Evolutionary conservation across 2,113 vertebrate genomes (phyloP).

Genomic region (Uria aalge): DNA sequence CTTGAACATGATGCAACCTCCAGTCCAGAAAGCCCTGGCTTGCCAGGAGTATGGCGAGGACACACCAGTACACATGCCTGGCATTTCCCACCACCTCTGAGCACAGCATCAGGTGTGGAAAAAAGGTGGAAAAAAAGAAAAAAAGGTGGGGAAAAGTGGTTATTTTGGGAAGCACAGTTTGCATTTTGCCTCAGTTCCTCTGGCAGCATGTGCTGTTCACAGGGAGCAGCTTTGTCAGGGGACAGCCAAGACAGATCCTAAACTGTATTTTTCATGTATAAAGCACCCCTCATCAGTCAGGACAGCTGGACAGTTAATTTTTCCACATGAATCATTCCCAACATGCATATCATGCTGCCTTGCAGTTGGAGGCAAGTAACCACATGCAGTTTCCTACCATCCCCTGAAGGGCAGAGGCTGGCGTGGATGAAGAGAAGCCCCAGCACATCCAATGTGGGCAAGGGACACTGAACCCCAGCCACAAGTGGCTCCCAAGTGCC

Average conservation of each 20-base stretch:
- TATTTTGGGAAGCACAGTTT: background rate
- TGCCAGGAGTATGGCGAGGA: accelerated
- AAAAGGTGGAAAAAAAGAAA: background rate
- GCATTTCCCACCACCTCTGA: background rate
- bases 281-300: background rate
- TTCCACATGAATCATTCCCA: background rate
- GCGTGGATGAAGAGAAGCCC: background rate
- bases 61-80: accelerated
- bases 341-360: background rate
- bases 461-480: background rate
- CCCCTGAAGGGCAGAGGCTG: background rate
- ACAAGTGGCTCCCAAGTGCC: accelerated
- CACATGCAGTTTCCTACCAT: background rate
- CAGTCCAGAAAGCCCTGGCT: background rate
- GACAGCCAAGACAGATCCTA: background rate
- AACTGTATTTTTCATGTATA: background rate
- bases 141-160: background rate
- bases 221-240: background rate
- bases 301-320: background rate
- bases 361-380: background rate
- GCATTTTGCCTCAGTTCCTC: background rate
- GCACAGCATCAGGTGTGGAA: background rate
- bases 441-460: accelerated
- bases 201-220: accelerated
- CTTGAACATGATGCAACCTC: background rate